Conservation (phyloP, 2,888 invertebrate genomes). For the Platycheirus rosarum region DNA sequence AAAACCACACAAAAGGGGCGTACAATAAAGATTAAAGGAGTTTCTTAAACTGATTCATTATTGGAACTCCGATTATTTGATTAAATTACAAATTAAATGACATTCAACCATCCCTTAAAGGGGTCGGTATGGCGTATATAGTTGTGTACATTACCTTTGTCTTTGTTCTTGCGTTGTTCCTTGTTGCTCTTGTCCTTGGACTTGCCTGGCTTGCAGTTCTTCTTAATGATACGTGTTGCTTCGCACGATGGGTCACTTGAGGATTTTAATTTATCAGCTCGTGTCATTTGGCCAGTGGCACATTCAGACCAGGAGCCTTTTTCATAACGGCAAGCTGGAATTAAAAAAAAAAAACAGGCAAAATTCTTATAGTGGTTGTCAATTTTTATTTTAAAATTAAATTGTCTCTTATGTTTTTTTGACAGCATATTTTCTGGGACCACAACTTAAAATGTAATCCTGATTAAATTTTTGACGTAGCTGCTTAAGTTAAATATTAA, state of each 20-base stretch:
- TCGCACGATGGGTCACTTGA: slow-evolving; percentile 93
- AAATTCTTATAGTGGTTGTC: not conserved
- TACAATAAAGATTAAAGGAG: not conserved
- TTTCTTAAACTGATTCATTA: slow-evolving; percentile 36
- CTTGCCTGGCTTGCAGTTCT: slow-evolving; percentile 92
- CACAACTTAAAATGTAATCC: too few species aligned
- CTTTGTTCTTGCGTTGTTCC: slow-evolving; percentile 82
- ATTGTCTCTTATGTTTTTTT: too few species aligned
- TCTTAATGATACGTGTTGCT: slow-evolving; percentile 91
- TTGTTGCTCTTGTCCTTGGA: slow-evolving; percentile 83
- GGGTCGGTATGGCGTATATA: not conserved
- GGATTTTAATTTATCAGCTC: slow-evolving; percentile 91
- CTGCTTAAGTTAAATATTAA: too few species aligned
- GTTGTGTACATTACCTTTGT: slow-evolving; percentile 83
- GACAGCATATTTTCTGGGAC: too few species aligned
- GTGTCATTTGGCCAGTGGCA: slow-evolving; percentile 90
- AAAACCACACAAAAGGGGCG: not conserved
- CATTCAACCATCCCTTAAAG: not conserved
- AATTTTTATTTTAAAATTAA: too few species aligned
- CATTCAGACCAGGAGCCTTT: slow-evolving; percentile 95
- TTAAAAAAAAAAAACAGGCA: not conserved
- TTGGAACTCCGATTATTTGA: slow-evolving; percentile 46
- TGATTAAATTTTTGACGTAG: too few species aligned
- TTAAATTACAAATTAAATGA: slow-evolving; percentile 53
- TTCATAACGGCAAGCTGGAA: slow-evolving; percentile 92